phyloP scores from a whole-genome alignment of 2,888 invertebrate genomes.

The Molanna angustata region DNA sequence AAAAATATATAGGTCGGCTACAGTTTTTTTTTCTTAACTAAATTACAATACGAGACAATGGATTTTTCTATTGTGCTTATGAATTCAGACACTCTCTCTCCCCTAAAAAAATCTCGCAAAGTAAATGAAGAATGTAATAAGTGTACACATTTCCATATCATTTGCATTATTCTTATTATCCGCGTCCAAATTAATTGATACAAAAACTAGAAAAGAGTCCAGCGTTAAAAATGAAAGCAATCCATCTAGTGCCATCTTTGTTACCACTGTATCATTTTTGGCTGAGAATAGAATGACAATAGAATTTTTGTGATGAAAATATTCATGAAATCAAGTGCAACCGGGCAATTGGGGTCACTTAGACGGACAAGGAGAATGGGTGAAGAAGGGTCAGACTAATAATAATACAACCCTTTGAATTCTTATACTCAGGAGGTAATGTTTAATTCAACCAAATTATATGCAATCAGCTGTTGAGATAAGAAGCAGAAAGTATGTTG shows the following conservation, averaged over 20 bases:
- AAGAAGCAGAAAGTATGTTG: too few relatives aligned
- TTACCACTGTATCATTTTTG: conserved; percentile 13
- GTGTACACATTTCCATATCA: conserved; percentile 2
- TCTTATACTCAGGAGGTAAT: conserved; percentile 6
- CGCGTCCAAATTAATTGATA: conserved; percentile 14
- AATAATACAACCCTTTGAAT: background rate
- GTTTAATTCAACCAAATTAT: too few relatives aligned
- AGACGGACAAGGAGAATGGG: conserved; percentile 5
- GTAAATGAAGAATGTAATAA: conserved; percentile 3
- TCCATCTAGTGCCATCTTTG: conserved; percentile 4
- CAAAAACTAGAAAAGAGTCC: conserved; percentile 3
- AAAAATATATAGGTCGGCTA: too few relatives aligned
- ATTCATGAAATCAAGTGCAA: conserved; percentile 16
- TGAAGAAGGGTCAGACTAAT: background rate
- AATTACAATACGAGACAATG: too few relatives aligned
- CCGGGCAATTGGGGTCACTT: conserved; percentile 9
- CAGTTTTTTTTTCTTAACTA: too few relatives aligned
- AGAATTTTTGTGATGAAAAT: conserved; percentile 4
- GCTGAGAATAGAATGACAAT: conserved; percentile 5
- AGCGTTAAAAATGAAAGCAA: conserved; percentile 5
- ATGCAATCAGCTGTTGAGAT: too few relatives aligned
- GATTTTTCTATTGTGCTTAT: too few relatives aligned
- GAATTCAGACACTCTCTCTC: too few relatives aligned
- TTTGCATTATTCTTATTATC: conserved; percentile 10
- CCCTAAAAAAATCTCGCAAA: background rate